Percentiles rank a stretch among this genome's conserved stretches.
Conservation (phyloP, 2,113 vertebrate species). For the Sapayoa aenigma region DNA sequence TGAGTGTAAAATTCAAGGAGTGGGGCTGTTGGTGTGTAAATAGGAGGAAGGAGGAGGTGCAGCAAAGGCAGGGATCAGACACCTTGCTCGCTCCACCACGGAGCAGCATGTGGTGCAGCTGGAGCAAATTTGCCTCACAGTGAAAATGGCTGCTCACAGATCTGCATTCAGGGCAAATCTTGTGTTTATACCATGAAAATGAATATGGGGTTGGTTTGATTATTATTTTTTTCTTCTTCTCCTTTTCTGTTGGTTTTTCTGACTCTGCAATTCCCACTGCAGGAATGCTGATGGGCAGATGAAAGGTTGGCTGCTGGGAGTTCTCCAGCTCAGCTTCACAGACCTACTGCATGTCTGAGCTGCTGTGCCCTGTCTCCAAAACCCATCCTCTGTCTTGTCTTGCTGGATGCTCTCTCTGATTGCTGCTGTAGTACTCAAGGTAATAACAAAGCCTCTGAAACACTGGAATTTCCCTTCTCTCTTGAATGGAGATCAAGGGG, state of each 20-base stretch:
- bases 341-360: not conserved
- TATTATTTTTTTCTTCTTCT: not conserved
- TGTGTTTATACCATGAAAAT: not conserved
- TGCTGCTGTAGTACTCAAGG: not conserved
- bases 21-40: not conserved
- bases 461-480: not conserved
- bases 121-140: not conserved
- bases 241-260: not conserved
- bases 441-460: not conserved
- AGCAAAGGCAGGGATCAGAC: not conserved
- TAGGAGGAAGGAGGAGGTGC: not conserved
- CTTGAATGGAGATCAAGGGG: conserved; percentile 12
- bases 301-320: not conserved
- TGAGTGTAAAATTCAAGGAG: not conserved
- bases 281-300: not conserved
- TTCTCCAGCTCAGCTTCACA: not conserved
- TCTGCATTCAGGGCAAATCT: not conserved
- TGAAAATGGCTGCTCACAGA: not conserved
- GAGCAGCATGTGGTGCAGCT: not conserved
- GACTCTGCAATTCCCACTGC: not conserved
- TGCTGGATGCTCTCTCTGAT: not conserved
- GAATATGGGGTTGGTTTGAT: not conserved
- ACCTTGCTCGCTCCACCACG: rapidly evolving
- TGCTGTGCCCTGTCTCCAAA: not conserved
- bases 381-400: not conserved